Percentiles rank a stretch among this genome's conserved stretches.
Evolutionary conservation across 2,797 vertebrate species (phyloP).

Genomic region (Falco naumanni): DNA sequence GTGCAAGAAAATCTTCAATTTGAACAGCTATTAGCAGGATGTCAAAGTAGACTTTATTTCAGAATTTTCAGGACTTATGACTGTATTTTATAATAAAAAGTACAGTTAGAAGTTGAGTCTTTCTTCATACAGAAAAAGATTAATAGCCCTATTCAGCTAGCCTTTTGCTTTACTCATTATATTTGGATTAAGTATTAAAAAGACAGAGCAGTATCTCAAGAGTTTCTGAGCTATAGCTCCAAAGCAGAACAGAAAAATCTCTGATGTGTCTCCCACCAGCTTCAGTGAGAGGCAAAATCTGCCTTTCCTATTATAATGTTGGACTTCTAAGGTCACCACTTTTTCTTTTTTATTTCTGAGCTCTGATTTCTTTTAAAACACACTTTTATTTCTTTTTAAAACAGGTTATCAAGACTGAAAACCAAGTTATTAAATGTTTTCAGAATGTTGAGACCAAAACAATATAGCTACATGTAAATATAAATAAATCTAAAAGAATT

Average conservation of each 20-base stretch:
- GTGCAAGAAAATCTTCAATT: conserved; percentile 12
- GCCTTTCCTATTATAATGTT: neutral
- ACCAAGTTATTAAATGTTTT: neutral
- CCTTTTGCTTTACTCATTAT: neutral
- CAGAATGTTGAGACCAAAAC: neutral
- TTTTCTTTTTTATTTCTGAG: neutral
- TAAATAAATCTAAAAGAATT: neutral
- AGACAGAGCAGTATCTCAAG: neutral
- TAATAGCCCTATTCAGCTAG: neutral
- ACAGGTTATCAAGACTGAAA: neutral
- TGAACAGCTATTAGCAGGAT: neutral
- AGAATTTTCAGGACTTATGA: conserved; percentile 8
- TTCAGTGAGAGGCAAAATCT: neutral
- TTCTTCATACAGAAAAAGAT: conserved; percentile 36
- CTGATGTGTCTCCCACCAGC: neutral
- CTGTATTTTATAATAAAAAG: conserved; percentile 1
- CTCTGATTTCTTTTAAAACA: neutral
- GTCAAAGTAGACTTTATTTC: conserved; percentile 22
- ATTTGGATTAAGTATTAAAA: conserved; percentile 2
- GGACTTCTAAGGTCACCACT: neutral
- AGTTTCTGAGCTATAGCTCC: conserved; percentile 6
- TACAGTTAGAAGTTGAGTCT: conserved; percentile 16
- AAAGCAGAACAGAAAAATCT: neutral
- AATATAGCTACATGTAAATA: neutral
- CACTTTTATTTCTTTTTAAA: neutral